A percentile compares a stretch with the other conserved stretches of the same genome.
These are phyloP conservation scores for Myrmophylax atrothorax DNA, from an alignment of 2,113 vertebrate genomes.

Conservation along the genomic window DNA sequence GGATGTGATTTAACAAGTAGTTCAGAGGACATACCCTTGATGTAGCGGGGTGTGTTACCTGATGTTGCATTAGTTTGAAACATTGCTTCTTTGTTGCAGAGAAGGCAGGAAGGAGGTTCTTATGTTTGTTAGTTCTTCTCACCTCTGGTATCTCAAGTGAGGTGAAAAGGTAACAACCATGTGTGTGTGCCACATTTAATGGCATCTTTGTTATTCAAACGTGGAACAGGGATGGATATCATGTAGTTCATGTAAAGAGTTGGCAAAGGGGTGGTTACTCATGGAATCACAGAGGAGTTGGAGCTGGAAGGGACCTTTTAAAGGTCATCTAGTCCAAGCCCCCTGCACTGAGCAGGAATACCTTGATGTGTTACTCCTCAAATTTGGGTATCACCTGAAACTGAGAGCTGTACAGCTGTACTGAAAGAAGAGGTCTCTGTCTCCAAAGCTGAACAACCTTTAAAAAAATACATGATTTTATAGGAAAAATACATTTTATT, in stretches of 20 bases:
- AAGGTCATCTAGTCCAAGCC: not conserved
- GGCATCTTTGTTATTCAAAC: too few relatives aligned
- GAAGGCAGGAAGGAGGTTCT: not conserved
- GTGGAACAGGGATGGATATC: fast-evolving
- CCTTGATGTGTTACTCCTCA: not conserved
- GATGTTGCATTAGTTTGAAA: not conserved
- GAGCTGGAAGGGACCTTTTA: not conserved
- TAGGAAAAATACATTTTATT: not conserved
- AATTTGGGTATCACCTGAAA: not conserved
- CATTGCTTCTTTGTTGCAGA: not conserved
- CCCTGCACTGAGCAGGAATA: not conserved
- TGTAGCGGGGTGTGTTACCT: not conserved
- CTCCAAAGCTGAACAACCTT: not conserved
- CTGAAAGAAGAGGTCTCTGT: not conserved
- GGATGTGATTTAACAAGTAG: not conserved
- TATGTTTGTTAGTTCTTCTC: not conserved
- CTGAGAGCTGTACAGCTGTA: not conserved
- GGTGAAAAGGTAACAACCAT: not conserved
- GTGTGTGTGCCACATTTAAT: not conserved
- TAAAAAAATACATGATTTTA: not conserved
- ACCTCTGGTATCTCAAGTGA: not conserved
- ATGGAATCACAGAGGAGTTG: not conserved
- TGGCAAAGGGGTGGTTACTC: not conserved
- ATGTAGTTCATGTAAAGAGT: fast-evolving
- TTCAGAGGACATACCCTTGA: not conserved